Base-by-base conservation (phyloP, 2,113 vertebrate genomes). In the Larimichthys polyactis region DNA sequence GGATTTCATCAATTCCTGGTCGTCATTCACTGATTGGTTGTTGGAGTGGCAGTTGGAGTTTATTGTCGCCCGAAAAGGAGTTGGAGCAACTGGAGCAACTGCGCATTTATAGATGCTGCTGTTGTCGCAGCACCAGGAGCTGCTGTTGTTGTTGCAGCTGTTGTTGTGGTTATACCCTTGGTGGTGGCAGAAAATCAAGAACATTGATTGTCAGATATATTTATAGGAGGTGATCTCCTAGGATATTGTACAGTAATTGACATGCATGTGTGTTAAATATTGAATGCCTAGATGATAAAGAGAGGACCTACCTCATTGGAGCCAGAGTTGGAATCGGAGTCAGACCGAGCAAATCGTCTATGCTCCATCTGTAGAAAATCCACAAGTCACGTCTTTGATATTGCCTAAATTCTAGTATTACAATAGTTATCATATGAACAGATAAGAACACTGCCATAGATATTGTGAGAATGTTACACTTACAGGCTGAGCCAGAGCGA, bases 401-500 rank as follows among this genome's bases (percentile, higher is more conserved):
- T 43, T 52, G 5, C 14, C 8, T 11, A 4, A 3, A 27, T 60
- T 46, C 17, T 29, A n/a, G 0, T 22, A 48, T 32, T 24, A 32
- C 40, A 14, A 11, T 24, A 24, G 10, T 20, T 9, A 24, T 24
- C 1, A 3, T 16, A 32, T 36, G 3, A 36, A 32, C 10, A 27
- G 4, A 15, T 20, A 46, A 9, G 12, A 57, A 14, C 9, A 44
- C 22, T 17, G 4, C 36, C 36, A 3, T 22, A 3, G 8, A 22
- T 46, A 4, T 0, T 22, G 6, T 22, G 14, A n/a, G 1, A 58
- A 19, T 63, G 7, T 80, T 51, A 68, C 22, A 90, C 92, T 84
- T 81, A 95, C 92, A 62, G 88, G 90, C 20, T 72, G 17, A 81
- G 90, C 88, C 83, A 93, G 29, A 59, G 78, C 49, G 24, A 93